Evolutionary conservation across 1,140 invertebrate species (phyloP), one percentile per base, ranked within the genome.

Genomic region (Drosophila setifemur): DNA sequence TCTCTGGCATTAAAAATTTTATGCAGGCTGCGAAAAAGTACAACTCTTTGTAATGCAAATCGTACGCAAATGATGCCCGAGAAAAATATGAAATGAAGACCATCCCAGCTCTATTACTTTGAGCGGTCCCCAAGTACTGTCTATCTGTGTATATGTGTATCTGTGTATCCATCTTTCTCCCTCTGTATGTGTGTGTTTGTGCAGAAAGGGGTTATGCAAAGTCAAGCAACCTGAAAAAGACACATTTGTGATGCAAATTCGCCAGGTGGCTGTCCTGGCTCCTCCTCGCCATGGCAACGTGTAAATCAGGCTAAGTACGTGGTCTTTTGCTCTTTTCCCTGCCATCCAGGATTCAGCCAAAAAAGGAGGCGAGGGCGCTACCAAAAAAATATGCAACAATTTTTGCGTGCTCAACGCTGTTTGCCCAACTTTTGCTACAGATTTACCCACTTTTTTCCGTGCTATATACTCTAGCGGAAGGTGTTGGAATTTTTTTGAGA

Each of bases 161-260:
- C 42, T 53, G 44, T 48, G 5, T 28, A 19, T 35, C 33, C 7
- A 5, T 35, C 21, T 23, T 23, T 23, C 21, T 3, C 2, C 31
- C 25, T 35, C 37, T 33, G 33, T 57, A 44, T 33, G 29, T 81
- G 68, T 40, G 49, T 50, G 45, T 44, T 23, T 23, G 25, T 29
- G 48, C 52, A 53, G 48, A 73, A 86, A 87, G 72, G 81, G 81
- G 81, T 86, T 86, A 86, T 86, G 81, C 81, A 86, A 86, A 86
- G 82, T 86, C 81, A 86, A 86, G 81, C 81, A 86, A 86, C 81
- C 81, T 86, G 81, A 86, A 86, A 86, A 86, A 86, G 81, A 86
- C 81, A 86, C 81, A 86, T 86, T 86, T 86, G 81, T 81, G 82
- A 86, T 86, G 81, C 81, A 86, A 86, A 86, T 86, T 86, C 79